Conservation (phyloP, 2,113 vertebrate genomes). For the Calidris pugnax region DNA sequence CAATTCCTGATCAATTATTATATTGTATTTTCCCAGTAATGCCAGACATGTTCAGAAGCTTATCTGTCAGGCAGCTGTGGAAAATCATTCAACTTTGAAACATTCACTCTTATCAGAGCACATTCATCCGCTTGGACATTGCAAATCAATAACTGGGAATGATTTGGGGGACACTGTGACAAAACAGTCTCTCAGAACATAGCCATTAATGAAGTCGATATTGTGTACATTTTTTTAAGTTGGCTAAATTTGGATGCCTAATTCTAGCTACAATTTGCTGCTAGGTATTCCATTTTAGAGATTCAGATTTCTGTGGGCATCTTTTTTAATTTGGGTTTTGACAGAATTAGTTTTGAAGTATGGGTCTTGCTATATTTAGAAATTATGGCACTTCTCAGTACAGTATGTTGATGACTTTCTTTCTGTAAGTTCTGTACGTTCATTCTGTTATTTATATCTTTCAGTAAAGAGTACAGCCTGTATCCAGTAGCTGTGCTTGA, state of each 20-base stretch:
- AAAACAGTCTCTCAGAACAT: neutral
- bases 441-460: neutral
- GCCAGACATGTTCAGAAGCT: neutral
- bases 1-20: neutral
- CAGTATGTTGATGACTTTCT: neutral
- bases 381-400: neutral
- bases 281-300: neutral
- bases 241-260: neutral
- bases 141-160: slow-evolving; percentile 17
- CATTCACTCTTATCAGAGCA: neutral
- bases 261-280: neutral
- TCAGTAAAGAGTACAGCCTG: neutral
- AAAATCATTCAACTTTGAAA: slow-evolving; percentile 10
- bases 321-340: neutral
- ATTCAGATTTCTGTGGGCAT: neutral
- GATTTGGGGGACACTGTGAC: neutral
- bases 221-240: neutral
- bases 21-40: neutral
- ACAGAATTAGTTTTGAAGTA: neutral
- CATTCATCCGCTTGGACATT: neutral
- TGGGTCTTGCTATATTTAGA: neutral
- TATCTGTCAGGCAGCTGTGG: neutral
- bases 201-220: neutral
- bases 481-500: neutral
- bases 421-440: neutral